These are phyloP conservation scores for Cryptophagus acutangulus DNA, from an alignment of 2,888 invertebrate genomes.

Conservation along the genomic window DNA sequence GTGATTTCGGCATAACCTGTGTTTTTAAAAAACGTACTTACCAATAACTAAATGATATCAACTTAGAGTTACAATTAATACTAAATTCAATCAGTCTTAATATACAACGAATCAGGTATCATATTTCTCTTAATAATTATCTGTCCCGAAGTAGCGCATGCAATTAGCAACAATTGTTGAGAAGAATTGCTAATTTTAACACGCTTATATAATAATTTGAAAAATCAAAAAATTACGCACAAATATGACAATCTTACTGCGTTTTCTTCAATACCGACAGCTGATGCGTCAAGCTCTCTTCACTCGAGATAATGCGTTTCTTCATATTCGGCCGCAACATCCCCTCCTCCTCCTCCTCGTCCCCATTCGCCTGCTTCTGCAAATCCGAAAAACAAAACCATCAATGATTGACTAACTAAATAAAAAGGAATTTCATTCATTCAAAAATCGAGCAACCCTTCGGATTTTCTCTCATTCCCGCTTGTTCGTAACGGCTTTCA, in stretches of 20 bases:
- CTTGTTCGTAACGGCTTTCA: constrained; percentile 16
- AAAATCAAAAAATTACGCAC: too few species aligned
- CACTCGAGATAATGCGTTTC: constrained; percentile 60
- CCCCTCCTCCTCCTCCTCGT: too few species aligned
- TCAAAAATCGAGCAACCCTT: neutral
- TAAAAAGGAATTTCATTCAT: neutral
- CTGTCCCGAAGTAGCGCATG: constrained; percentile 2
- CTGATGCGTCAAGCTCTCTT: constrained; percentile 60
- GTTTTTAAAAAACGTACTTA: too few species aligned
- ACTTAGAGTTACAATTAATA: constrained; percentile 22
- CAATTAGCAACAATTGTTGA: too few species aligned
- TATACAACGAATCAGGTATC: constrained; percentile 21
- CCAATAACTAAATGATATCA: constrained; percentile 10
- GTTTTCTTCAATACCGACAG: constrained; percentile 60
- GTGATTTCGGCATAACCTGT: too few species aligned
- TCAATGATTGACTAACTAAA: too few species aligned
- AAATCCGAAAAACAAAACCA: too few species aligned
- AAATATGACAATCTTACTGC: too few species aligned
- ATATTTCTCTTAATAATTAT: too few species aligned
- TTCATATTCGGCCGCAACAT: constrained; percentile 51
- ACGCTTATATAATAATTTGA: too few species aligned
- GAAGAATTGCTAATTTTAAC: too few species aligned
- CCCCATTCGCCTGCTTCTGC: constrained; percentile 38
- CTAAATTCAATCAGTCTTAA: constrained; percentile 33
- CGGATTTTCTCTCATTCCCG: constrained; percentile 6